Percentiles rank a stretch among this genome's conserved stretches.
Conservation (phyloP, 1,140 invertebrate genomes). For the Acromyrmex echinatior region DNA sequence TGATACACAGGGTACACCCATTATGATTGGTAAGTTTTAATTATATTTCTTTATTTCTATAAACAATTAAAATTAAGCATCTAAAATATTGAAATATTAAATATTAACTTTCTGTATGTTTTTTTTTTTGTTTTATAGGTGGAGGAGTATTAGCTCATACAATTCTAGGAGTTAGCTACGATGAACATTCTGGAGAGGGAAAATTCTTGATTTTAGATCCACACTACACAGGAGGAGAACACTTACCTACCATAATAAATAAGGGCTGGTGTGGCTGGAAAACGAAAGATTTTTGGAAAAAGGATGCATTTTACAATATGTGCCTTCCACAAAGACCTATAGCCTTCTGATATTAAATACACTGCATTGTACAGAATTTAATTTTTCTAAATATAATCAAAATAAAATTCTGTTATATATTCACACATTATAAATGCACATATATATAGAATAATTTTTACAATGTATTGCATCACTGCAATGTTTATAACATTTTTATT, state of each 20-base stretch:
- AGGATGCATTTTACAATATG: slow-evolving; percentile 97
- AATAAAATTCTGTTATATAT: neutral
- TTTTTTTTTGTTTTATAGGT: slow-evolving; percentile 88
- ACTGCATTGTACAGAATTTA: slow-evolving; percentile 32
- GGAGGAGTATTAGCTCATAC: slow-evolving; percentile 99
- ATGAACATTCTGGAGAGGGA: slow-evolving; percentile 91
- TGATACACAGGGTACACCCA: slow-evolving; percentile 96
- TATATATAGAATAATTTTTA: neutral
- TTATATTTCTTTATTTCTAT: neutral
- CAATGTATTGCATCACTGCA: neutral
- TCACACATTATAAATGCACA: neutral
- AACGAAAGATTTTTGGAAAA: slow-evolving; percentile 95
- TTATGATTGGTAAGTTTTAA: slow-evolving; percentile 96
- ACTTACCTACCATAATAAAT: slow-evolving; percentile 90
- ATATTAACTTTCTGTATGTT: neutral
- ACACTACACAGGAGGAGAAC: slow-evolving; percentile 96
- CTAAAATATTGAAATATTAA: slow-evolving; percentile 25
- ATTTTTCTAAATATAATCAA: slow-evolving; percentile 37
- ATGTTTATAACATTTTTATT: neutral
- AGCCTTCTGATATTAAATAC: slow-evolving; percentile 63
- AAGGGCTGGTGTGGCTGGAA: slow-evolving; percentile 99
- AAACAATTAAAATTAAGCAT: slow-evolving; percentile 35
- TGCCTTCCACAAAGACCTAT: slow-evolving; percentile 94
- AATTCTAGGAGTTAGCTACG: slow-evolving; percentile 97
- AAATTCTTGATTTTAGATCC: slow-evolving; percentile 99